Percentiles rank a stretch among this genome's conserved stretches.
Evolutionary conservation across 1,140 invertebrate genomes (phyloP).

Genomic region (Wasmannia auropunctata): DNA sequence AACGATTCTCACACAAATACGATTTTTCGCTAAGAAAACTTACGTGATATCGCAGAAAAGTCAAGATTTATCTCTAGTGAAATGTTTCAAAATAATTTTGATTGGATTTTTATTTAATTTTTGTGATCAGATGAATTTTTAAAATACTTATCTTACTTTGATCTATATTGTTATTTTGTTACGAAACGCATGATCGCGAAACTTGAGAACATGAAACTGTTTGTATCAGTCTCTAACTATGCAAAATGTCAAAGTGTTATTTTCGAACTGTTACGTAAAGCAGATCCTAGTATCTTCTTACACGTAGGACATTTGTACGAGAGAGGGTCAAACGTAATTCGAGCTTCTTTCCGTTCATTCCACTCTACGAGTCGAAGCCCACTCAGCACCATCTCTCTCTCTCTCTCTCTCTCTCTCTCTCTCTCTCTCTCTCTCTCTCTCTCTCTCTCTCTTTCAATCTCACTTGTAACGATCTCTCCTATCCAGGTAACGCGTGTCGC

Average conservation of each 20-base stretch:
- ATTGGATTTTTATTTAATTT: not conserved
- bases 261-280: slow-evolving; percentile 17
- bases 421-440: not conserved
- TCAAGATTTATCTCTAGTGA: not conserved
- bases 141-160: not conserved
- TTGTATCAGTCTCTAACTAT: not conserved
- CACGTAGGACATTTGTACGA: slow-evolving; percentile 2
- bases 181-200: not conserved
- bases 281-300: slow-evolving; percentile 8
- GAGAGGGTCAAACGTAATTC: slow-evolving; percentile 34
- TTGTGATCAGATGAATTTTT: not conserved
- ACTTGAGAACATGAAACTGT: not conserved
- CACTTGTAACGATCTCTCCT: slow-evolving; percentile 25
- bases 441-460: slow-evolving; percentile 2
- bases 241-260: slow-evolving; percentile 24
- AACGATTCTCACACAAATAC: not conserved
- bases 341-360: not conserved
- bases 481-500: slow-evolving; percentile 45
- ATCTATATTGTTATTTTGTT: not conserved
- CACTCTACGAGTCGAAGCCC: not conserved
- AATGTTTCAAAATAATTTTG: not conserved
- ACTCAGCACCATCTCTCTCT: not conserved
- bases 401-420: not conserved
- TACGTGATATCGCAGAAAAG: not conserved
- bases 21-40: not conserved